Evolutionary conservation across 1,140 invertebrate genomes (phyloP), one percentile per base, ranked within the genome.

Genomic region (Olivierus martensii): DNA sequence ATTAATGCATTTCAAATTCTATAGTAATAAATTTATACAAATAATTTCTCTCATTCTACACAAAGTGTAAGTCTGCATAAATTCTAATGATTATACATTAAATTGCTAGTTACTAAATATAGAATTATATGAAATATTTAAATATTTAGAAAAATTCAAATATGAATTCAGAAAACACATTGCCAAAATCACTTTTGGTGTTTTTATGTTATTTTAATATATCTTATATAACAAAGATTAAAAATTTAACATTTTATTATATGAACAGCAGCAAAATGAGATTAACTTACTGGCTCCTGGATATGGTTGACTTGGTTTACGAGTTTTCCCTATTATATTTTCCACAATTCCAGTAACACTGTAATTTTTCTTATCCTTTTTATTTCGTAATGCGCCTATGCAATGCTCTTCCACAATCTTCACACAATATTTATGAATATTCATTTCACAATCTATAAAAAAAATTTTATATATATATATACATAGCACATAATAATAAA

Each of bases 391-490:
- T 53, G 84, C 82, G 6, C 87, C 83, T 14, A 85, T 83, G 67
- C 87, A 91, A 61, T 74, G 77, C 67, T 93, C 88, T 58, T 91
- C 86, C 50, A 92, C 79, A 10, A 77, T 70, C 64, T 80, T 79
- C 18, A 85, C 80, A 71, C 89, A 94, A 47, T 74, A 70, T 60
- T 87, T 81, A 73, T 94, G 90, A 60, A 93, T 79, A 62, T 87
- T 87, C 59, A 92, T 76, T 63, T 82, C 80, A 75, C 90, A 94
- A 69, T 85, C 89, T 87, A 71, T 28, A 65, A 71, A 67, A 55
- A 56, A 64, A 57, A 62, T 51, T 61, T 62, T 59, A 44, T 45
- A 38, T 3, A 18, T 3, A 21, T 43, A 12, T 17, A 39, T 39
- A 39, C 38, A 39, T n/a, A n/a, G n/a, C n/a, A n/a, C 22, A 28